Percentiles rank a stretch among this genome's conserved stretches.
Evolutionary conservation across 2,888 invertebrate genomes (phyloP).

Genomic region (Dioctria linearis): DNA sequence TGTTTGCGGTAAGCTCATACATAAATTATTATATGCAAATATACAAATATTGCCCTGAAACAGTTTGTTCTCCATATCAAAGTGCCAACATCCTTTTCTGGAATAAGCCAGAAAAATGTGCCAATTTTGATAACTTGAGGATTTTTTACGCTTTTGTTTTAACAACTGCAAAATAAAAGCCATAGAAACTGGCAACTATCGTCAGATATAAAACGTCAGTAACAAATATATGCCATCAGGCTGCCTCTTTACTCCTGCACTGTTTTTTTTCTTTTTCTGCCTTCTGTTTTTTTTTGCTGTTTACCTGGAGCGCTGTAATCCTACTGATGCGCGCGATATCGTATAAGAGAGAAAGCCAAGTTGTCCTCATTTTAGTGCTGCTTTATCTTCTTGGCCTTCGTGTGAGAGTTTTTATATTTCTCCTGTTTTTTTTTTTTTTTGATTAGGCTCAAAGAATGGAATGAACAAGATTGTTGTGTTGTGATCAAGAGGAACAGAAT

Average conservation of each 20-base stretch:
- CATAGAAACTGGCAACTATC: background rate
- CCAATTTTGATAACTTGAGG: no score
- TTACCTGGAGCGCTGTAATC: background rate
- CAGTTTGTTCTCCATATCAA: no score
- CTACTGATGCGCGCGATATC: constrained; percentile 14
- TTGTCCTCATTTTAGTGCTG: constrained; percentile 35
- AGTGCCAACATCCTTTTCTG: no score
- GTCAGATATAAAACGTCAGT: background rate
- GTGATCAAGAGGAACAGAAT: constrained; percentile 9
- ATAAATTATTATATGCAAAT: no score
- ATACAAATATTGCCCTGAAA: no score
- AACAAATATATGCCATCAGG: constrained; percentile 22
- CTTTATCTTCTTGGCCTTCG: constrained; percentile 37
- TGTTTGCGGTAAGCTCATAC: no score
- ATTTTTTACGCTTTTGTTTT: no score
- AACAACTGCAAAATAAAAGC: no score
- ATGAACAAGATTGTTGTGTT: constrained; percentile 28
- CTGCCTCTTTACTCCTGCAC: constrained; percentile 10
- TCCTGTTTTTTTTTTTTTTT: background rate
- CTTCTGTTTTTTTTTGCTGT: constrained; percentile 5
- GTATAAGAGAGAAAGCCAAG: background rate
- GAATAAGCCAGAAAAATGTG: no score
- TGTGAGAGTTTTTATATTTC: constrained; percentile 15
- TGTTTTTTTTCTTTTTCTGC: background rate
- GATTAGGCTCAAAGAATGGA: background rate